phyloP scores from a whole-genome alignment of 2,888 invertebrate genomes.

The Seira sanloemensis region DNA sequence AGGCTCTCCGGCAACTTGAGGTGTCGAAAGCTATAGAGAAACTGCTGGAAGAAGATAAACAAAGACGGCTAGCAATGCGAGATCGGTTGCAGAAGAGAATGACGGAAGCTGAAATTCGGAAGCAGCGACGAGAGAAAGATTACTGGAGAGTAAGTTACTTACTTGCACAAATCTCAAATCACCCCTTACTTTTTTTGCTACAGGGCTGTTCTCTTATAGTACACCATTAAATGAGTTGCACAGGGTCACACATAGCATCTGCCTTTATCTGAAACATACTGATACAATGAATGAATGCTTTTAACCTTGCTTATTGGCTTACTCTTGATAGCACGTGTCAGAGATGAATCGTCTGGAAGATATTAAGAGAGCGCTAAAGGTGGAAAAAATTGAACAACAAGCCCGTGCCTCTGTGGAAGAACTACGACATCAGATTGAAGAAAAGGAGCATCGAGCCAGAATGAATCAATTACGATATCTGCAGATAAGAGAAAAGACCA shows the following conservation, averaged over 20 bases:
- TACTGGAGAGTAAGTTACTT: constrained; percentile 66
- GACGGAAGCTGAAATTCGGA: constrained; percentile 70
- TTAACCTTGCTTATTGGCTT: not conserved
- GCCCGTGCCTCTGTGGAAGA: constrained; percentile 69
- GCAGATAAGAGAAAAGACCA: constrained; percentile 47
- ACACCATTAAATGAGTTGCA: not conserved
- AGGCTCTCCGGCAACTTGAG: constrained; percentile 71
- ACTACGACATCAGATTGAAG: constrained; percentile 71
- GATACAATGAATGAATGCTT: not conserved
- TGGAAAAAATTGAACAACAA: constrained; percentile 69
- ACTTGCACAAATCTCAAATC: not conserved
- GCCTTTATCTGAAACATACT: not conserved
- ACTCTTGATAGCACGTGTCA: constrained; percentile 66
- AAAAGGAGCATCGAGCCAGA: constrained; percentile 70
- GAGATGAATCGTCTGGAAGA: constrained; percentile 73
- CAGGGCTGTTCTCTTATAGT: too few species aligned
- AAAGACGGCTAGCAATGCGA: constrained; percentile 60
- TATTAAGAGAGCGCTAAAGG: constrained; percentile 69
- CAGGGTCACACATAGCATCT: not conserved
- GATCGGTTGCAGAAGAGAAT: constrained; percentile 69
- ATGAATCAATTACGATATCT: constrained; percentile 67
- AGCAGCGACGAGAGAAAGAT: constrained; percentile 68
- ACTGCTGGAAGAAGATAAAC: constrained; percentile 71
- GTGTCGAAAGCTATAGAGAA: constrained; percentile 72
- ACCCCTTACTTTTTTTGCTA: not conserved